Evolutionary conservation across 2,888 invertebrate genomes (phyloP).

Genomic region (Balanococcus diminutus): DNA sequence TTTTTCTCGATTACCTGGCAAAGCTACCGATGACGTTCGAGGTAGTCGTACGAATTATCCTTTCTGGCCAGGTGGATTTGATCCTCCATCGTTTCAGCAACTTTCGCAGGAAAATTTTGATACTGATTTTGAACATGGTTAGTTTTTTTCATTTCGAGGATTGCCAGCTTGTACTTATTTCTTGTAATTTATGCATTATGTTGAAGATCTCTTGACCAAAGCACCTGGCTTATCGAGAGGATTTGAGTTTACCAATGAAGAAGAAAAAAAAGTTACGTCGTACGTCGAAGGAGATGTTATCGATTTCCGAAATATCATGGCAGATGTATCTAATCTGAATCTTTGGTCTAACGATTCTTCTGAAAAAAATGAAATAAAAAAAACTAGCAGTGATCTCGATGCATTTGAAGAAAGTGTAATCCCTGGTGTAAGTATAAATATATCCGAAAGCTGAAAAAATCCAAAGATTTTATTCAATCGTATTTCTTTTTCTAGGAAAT

Average conservation of each 20-base stretch:
- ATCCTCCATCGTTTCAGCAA: constrained; percentile 31
- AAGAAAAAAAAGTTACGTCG: background rate
- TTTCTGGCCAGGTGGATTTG: constrained; percentile 57
- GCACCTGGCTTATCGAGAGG: constrained; percentile 37
- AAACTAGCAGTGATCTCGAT: constrained; percentile 21
- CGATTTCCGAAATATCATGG: constrained; percentile 56
- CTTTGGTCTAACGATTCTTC: constrained; percentile 39
- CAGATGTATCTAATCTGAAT: constrained; percentile 17
- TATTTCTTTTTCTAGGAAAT: constrained; percentile 57
- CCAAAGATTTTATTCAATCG: background rate
- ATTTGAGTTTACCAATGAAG: background rate
- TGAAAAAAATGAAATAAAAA: background rate
- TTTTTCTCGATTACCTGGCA: constrained; percentile 77
- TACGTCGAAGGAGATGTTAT: constrained; percentile 55
- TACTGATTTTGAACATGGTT: constrained; percentile 62
- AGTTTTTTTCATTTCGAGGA: constrained; percentile 20
- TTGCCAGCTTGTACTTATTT: background rate
- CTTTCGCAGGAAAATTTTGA: constrained; percentile 55
- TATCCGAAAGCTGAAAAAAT: background rate
- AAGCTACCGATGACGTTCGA: constrained; percentile 68
- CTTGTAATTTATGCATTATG: background rate
- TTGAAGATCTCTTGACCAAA: constrained; percentile 30
- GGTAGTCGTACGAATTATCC: constrained; percentile 50
- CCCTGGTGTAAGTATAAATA: constrained; percentile 52
- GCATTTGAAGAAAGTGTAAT: constrained; percentile 57